Conservation (phyloP, 2,797 vertebrate genomes). For the Hylomyscus alleni region DNA sequence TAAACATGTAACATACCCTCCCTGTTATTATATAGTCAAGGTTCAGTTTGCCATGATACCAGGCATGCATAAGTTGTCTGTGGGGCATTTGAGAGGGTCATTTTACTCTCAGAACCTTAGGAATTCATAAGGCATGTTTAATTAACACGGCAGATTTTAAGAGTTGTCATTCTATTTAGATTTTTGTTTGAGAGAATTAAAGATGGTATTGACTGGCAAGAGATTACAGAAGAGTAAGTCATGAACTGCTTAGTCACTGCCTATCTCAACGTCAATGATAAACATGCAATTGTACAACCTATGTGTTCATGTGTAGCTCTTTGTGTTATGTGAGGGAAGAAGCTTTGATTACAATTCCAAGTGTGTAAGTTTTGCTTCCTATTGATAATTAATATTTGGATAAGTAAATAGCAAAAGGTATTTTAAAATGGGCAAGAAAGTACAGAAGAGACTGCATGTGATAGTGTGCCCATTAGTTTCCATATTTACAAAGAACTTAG, state of each 20-base stretch:
- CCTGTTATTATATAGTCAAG: neutral
- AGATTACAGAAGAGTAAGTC: neutral
- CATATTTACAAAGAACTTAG: constrained; percentile 7
- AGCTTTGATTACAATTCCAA: neutral
- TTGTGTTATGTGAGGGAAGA: neutral
- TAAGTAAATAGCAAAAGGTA: constrained; percentile 7
- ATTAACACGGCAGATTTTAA: neutral
- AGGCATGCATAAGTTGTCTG: neutral
- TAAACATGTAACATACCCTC: neutral
- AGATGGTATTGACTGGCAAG: neutral
- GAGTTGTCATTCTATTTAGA: neutral
- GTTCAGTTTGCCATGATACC: neutral
- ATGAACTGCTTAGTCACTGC: neutral
- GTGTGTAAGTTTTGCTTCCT: neutral
- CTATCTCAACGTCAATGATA: neutral
- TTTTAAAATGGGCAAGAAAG: neutral
- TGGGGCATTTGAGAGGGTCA: neutral
- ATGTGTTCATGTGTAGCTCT: neutral
- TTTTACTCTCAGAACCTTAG: neutral
- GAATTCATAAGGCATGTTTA: neutral
- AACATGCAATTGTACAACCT: neutral
- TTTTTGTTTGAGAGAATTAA: constrained; percentile 24
- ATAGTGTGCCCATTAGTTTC: neutral
- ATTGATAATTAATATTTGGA: constrained; percentile 30
- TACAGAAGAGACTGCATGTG: neutral